Conservation (phyloP, 2,113 vertebrate species). For the Calidris pugnax region DNA sequence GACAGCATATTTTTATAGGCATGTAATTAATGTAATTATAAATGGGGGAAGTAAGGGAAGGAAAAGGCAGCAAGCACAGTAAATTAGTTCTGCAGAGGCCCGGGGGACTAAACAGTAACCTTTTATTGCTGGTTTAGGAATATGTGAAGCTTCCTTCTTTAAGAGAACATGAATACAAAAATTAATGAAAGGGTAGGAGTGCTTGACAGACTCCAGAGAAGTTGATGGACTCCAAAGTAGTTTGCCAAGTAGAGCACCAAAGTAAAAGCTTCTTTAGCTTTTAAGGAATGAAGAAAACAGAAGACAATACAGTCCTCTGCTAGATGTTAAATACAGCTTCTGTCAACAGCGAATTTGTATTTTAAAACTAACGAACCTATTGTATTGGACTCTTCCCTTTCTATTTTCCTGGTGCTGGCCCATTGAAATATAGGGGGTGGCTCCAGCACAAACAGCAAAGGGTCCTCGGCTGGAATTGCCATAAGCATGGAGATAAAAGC, state of each 20-base stretch:
- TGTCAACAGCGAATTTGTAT: not conserved
- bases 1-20: not conserved
- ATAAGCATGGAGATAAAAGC: not conserved
- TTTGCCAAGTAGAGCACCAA: not conserved
- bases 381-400: not conserved
- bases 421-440: not conserved
- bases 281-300: not conserved
- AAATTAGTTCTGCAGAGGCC: slow-evolving; percentile 47
- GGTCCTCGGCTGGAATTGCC: not conserved
- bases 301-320: not conserved
- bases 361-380: not conserved
- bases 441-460: not conserved
- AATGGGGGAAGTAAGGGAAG: not conserved
- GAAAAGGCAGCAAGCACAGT: not conserved
- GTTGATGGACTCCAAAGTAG: not conserved
- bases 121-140: not conserved
- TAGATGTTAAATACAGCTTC: not conserved
- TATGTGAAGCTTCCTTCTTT: not conserved
- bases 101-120: not conserved
- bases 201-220: not conserved
- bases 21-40: slow-evolving; percentile 54
- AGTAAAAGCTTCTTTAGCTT: not conserved
- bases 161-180: not conserved
- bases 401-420: not conserved
- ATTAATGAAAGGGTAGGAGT: not conserved